Evolutionary conservation across 2,888 invertebrate genomes (phyloP).

Genomic region (Phorcus lineatus): DNA sequence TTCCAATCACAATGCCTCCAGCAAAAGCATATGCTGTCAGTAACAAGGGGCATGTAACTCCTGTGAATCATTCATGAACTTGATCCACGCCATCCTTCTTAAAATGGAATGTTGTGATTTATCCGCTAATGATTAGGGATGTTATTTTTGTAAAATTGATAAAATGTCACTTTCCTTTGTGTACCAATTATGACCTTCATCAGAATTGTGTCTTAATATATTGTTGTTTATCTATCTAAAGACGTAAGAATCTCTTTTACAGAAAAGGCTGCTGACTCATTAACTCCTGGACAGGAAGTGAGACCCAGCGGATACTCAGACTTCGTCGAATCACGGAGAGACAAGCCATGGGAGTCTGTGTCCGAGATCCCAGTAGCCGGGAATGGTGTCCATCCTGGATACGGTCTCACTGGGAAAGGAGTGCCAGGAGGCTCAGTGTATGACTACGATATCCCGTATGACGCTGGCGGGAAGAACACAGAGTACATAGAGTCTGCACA

Average conservation of each 20-base stretch:
- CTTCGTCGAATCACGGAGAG: conserved; percentile 50
- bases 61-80: too few relatives aligned
- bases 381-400: background rate
- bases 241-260: conserved; percentile 8
- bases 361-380: conserved; percentile 28
- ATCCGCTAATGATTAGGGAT: too few relatives aligned
- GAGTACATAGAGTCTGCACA: conserved; percentile 3
- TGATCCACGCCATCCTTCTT: too few relatives aligned
- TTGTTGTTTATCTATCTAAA: background rate
- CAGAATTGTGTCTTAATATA: too few relatives aligned
- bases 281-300: conserved; percentile 55
- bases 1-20: too few relatives aligned
- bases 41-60: too few relatives aligned
- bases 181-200: too few relatives aligned
- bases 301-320: conserved; percentile 58
- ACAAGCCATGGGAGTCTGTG: conserved; percentile 48
- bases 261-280: conserved; percentile 52
- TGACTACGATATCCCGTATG: conserved; percentile 40
- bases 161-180: too few relatives aligned
- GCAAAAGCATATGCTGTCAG: too few relatives aligned
- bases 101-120: too few relatives aligned
- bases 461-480: background rate
- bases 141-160: too few relatives aligned
- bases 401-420: background rate
- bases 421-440: conserved; percentile 13